Conservation (phyloP, 2,888 invertebrate species). For the Isotomurus palustris region DNA sequence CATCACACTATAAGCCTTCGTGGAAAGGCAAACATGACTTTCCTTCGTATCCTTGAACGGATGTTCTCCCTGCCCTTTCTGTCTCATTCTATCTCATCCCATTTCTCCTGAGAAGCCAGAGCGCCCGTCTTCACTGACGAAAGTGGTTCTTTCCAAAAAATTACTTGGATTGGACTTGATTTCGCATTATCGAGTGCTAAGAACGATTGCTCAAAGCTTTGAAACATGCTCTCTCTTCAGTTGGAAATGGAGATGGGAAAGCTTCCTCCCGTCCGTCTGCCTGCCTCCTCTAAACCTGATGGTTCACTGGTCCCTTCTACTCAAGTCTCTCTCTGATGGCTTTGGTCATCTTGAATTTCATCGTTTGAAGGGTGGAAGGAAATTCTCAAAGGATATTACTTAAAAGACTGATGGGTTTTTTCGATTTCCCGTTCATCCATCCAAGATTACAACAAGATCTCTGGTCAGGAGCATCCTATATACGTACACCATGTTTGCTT, state of each 20-base stretch:
- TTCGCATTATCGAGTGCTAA: slow-evolving; percentile 30
- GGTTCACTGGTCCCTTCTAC: no score
- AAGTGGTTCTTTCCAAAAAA: neutral
- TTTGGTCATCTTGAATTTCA: slow-evolving; percentile 36
- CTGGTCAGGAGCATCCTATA: neutral
- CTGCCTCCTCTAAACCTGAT: neutral
- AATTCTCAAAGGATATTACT: slow-evolving; percentile 33
- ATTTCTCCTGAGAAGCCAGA: neutral
- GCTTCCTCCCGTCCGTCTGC: neutral
- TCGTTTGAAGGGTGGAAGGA: slow-evolving; percentile 15
- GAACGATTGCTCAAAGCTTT: slow-evolving; percentile 10
- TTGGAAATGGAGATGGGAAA: neutral
- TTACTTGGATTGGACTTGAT: slow-evolving; percentile 28
- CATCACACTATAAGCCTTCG: neutral
- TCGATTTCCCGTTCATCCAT: slow-evolving; percentile 14
- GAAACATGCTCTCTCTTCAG: no score
- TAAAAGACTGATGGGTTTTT: slow-evolving; percentile 31
- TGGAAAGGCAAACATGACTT: slow-evolving; percentile 3
- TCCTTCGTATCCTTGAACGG: neutral
- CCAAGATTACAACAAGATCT: slow-evolving; percentile 1
- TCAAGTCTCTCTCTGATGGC: slow-evolving; percentile 15
- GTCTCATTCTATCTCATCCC: neutral
- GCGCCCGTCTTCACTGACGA: no score
- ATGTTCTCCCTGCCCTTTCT: slow-evolving; percentile 1
- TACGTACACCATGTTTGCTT: slow-evolving; percentile 8